Conservation (phyloP, 2,888 invertebrate genomes). For the Chesias legatella region DNA sequence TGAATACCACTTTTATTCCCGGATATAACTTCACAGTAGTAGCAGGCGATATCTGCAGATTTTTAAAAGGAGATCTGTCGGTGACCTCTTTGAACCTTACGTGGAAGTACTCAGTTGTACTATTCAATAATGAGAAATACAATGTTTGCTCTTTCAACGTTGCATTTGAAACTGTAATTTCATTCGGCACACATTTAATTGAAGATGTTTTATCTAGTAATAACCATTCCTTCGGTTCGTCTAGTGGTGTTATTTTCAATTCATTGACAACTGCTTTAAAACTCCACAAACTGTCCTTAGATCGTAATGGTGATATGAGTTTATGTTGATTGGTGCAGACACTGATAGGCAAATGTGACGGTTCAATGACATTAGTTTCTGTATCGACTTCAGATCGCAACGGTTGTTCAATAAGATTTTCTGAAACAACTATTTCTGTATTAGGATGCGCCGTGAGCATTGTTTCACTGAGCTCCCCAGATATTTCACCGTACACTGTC, state of each 20-base stretch:
- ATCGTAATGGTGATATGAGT: slow-evolving; percentile 42
- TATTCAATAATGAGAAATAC: slow-evolving; percentile 51
- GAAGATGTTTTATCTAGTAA: slow-evolving; percentile 32
- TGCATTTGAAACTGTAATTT: slow-evolving; percentile 39
- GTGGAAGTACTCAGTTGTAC: slow-evolving; percentile 40
- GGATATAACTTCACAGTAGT: slow-evolving; percentile 50
- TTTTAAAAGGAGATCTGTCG: slow-evolving; percentile 42
- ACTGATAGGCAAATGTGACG: slow-evolving; percentile 37
- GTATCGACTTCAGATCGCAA: slow-evolving; percentile 26
- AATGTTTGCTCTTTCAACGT: slow-evolving; percentile 41
- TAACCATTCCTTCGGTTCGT: slow-evolving; percentile 33
- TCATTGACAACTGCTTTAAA: slow-evolving; percentile 16
- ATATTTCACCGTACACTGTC: slow-evolving; percentile 20
- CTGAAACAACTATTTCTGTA: slow-evolving; percentile 41
- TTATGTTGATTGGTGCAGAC: slow-evolving; percentile 52
- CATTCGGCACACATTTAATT: slow-evolving; percentile 42
- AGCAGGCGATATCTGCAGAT: slow-evolving; percentile 41
- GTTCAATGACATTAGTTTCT: slow-evolving; percentile 21
- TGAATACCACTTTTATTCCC: slow-evolving; percentile 48
- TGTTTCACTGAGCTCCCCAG: slow-evolving; percentile 27
- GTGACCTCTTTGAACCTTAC: slow-evolving; percentile 49
- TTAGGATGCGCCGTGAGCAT: slow-evolving; percentile 46
- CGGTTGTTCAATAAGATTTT: slow-evolving; percentile 9
- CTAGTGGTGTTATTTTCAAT: slow-evolving; percentile 12
- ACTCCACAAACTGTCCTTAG: slow-evolving; percentile 34